Conservation (phyloP, 2,113 vertebrate genomes). For the Varanus salvator region DNA sequence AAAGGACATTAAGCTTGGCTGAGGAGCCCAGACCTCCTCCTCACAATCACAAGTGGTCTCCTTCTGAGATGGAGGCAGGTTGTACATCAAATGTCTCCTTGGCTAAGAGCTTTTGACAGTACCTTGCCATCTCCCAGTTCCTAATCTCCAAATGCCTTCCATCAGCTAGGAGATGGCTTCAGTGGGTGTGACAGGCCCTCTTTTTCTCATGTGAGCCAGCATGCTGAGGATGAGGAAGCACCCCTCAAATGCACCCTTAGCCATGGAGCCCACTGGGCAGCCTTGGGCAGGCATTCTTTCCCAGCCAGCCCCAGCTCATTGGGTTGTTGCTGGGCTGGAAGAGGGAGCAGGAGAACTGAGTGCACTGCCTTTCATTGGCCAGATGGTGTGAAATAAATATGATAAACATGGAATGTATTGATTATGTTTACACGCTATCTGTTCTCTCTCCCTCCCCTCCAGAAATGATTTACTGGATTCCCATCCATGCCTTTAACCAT, state of each 20-base stretch:
- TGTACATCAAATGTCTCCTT: too few species aligned
- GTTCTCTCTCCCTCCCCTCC: neutral
- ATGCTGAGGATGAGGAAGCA: too few species aligned
- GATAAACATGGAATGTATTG: neutral
- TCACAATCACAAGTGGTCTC: neutral
- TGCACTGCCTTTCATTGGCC: too few species aligned
- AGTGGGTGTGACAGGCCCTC: neutral
- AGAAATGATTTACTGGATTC: conserved; percentile 68
- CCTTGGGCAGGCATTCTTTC: neutral
- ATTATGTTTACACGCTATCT: neutral
- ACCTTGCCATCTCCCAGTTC: neutral
- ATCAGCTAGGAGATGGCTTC: neutral
- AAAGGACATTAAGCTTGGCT: neutral
- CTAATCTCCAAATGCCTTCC: neutral
- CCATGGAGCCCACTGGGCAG: neutral
- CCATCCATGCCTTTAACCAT: conserved; percentile 55
- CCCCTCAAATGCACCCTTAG: too few species aligned
- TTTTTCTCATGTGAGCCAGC: too few species aligned
- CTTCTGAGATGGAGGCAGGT: neutral
- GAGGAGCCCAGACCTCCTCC: neutral
- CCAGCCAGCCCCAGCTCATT: neutral
- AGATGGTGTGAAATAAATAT: neutral
- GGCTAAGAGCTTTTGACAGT: neutral
- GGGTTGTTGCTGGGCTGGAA: neutral
- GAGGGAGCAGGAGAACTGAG: neutral